These are phyloP conservation scores for Andrena praecox DNA, from an alignment of 2,888 invertebrate species.

Conservation along the genomic window DNA sequence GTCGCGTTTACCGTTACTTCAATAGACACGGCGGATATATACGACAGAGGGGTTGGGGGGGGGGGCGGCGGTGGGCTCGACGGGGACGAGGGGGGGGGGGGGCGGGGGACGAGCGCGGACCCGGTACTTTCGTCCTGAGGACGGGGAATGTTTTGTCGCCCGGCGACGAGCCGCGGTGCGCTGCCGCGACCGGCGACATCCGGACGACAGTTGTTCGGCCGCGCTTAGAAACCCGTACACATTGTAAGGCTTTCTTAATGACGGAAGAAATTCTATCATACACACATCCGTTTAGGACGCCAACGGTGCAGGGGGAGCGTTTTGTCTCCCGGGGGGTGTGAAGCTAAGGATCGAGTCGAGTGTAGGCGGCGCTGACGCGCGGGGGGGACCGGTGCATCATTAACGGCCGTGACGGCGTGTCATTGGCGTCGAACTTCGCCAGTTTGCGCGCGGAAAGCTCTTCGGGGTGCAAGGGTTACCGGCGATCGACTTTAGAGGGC, in stretches of 20 bases:
- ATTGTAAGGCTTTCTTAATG: slow-evolving; percentile 84
- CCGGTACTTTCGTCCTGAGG: slow-evolving; percentile 65
- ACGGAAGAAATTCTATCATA: slow-evolving; percentile 85
- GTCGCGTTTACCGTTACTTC: slow-evolving; percentile 79
- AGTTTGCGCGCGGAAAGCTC: slow-evolving; percentile 55
- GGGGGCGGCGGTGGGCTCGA: no score
- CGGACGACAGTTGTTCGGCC: slow-evolving; percentile 71
- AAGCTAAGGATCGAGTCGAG: slow-evolving; percentile 77
- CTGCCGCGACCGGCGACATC: not conserved
- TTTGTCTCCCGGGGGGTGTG: slow-evolving; percentile 77
- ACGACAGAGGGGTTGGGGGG: slow-evolving; percentile 34
- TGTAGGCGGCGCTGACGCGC: slow-evolving; percentile 49
- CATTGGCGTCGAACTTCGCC: slow-evolving; percentile 73
- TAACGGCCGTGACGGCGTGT: slow-evolving; percentile 77
- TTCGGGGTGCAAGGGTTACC: slow-evolving; percentile 51
- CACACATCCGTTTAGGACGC: slow-evolving; percentile 83
- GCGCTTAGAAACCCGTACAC: slow-evolving; percentile 78
- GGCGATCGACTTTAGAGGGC: slow-evolving; percentile 62
- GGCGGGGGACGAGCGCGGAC: slow-evolving; percentile 27
- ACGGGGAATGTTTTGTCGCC: slow-evolving; percentile 70
- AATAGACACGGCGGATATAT: slow-evolving; percentile 76
- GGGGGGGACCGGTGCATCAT: slow-evolving; percentile 74
- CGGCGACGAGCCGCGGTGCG: slow-evolving; percentile 21
- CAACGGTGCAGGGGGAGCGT: slow-evolving; percentile 76
- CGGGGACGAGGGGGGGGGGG: no score